These are phyloP conservation scores for Simalia tracyae DNA, from an alignment of 2,797 vertebrate species.

Conservation along the genomic window DNA sequence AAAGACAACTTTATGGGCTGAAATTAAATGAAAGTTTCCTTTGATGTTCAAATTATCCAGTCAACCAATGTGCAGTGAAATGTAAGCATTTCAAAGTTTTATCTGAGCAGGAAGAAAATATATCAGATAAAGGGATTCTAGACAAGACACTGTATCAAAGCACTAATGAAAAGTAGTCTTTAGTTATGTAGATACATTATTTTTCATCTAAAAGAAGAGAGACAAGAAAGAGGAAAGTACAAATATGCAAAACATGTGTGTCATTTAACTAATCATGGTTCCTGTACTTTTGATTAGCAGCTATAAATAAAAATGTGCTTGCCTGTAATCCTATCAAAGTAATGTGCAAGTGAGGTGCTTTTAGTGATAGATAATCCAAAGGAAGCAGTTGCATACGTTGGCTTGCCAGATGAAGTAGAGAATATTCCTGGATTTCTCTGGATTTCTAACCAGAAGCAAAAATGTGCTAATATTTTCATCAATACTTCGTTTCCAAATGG, in stretches of 20 bases:
- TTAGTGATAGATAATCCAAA: not conserved
- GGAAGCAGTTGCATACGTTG: not conserved
- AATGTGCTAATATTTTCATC: not conserved
- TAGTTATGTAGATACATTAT: slow-evolving; percentile 61
- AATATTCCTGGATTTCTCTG: not conserved
- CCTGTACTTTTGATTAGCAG: slow-evolving; percentile 37
- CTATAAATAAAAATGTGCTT: slow-evolving; percentile 52
- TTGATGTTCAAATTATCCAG: slow-evolving; percentile 90
- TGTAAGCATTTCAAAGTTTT: slow-evolving; percentile 78
- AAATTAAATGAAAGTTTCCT: slow-evolving; percentile 86
- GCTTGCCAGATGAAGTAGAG: not conserved
- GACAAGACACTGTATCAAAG: slow-evolving; percentile 62
- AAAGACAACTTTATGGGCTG: slow-evolving; percentile 83
- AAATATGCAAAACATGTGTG: slow-evolving; percentile 36
- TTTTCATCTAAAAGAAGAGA: slow-evolving; percentile 63
- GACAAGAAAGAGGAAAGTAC: slow-evolving; percentile 41
- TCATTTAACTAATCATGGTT: slow-evolving; percentile 30
- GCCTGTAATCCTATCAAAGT: slow-evolving; percentile 26
- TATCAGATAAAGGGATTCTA: slow-evolving; percentile 76
- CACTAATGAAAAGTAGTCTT: slow-evolving; percentile 73
- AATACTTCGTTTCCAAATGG: not conserved
- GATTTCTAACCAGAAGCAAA: not conserved
- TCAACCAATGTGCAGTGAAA: slow-evolving; percentile 76
- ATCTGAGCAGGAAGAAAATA: slow-evolving; percentile 71
- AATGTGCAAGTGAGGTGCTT: not conserved